These are phyloP conservation scores for Distichodus sexfasciatus DNA, from an alignment of 2,797 vertebrate species.

Conservation along the genomic window DNA sequence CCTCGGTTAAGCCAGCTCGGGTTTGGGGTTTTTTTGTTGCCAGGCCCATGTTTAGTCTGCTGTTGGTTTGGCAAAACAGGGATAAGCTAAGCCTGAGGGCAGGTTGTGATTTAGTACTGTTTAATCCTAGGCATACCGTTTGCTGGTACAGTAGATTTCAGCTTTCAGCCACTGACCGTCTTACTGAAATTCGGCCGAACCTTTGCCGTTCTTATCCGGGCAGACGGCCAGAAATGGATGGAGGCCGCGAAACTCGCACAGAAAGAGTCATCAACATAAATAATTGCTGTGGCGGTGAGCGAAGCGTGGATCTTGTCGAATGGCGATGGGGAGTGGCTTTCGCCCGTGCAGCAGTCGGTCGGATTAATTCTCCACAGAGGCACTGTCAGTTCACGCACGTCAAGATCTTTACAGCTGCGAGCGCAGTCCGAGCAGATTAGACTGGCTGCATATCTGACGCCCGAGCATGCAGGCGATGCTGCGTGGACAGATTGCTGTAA, in stretches of 20 bases:
- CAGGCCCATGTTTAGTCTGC: neutral
- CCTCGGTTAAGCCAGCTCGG: too few species aligned
- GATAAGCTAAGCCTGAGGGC: neutral
- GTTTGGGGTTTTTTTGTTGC: neutral
- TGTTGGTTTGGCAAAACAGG: neutral
- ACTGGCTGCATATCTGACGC: neutral
- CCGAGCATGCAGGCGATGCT: neutral
- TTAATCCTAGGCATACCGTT: slow-evolving; percentile 1
- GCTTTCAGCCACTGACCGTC: neutral
- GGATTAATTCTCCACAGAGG: neutral
- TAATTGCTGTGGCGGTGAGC: neutral
- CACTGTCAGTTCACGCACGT: slow-evolving; percentile 8
- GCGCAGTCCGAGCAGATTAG: neutral
- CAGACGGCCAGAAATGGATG: neutral
- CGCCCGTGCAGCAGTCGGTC: neutral
- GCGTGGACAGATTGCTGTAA: slow-evolving; percentile 1
- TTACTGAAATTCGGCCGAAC: neutral
- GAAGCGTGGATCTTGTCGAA: neutral
- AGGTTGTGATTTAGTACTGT: neutral
- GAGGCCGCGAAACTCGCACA: neutral
- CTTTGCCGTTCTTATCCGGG: neutral
- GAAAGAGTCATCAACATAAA: slow-evolving; percentile 1
- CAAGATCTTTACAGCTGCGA: neutral
- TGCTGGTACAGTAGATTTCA: neutral
- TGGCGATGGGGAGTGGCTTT: neutral